Base-by-base conservation (phyloP, 2,797 vertebrate genomes). In the Lemur catta region DNA sequence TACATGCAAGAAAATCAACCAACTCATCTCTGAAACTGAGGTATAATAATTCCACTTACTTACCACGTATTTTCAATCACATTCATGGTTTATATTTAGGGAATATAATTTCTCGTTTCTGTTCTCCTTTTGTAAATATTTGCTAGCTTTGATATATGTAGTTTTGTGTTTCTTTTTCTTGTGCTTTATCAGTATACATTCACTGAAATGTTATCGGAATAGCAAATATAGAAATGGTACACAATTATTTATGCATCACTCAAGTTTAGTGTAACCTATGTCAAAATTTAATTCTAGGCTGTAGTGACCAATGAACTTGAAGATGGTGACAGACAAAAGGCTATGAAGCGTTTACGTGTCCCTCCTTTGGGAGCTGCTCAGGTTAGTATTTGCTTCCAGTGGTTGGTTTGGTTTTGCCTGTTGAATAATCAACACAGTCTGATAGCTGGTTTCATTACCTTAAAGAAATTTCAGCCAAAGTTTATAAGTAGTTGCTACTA, bases 1-100 rank as follows among this genome's bases (percentile, higher is more conserved):
- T 98, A 99, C 99, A 1, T 99, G 99, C 99, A 99, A 99, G 98
- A 99, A 99, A 98, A 99, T 99, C 98, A 99, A 99, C 82, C 99
- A 99, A 98, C 99, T 99, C 74, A 99, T 99, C 98, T 99, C 99
- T 0, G 99, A 99, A 98, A 99, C 99, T 0, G 99, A 99, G 99
- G 99, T 99, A 98, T 41, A 8, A 0, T 78, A 38, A 63, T 72
- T 8, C 87, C 13, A 41, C 20, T 94, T 89, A 57, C 63, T 17
- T 52, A 3, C 46, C 74, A 59, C 57, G 9, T 63, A 43, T 52
- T 82, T 90, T 95, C 35, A 65, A 2, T 82, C 61, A n/a, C 2
- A 38, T 72, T 38, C 41, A 79, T 75, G 12, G 91, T 67, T 85
- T 81, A 46, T 82, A 94, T 94, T 90, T 91, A 94, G 84, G 84